Conservation (phyloP, 1,140 invertebrate species). For the Drosophila nikananu region DNA sequence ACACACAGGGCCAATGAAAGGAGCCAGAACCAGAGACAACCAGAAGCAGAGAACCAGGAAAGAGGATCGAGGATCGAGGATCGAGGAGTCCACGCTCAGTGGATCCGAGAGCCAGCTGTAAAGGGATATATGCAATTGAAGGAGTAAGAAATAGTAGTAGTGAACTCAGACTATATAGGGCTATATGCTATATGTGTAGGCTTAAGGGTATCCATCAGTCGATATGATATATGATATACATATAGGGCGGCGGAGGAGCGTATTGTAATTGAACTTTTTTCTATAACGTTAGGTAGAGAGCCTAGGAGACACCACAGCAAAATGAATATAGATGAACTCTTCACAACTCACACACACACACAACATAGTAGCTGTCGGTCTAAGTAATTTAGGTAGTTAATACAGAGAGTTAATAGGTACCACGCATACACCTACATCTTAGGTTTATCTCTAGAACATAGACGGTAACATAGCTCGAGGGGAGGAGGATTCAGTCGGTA, state of each 20-base stretch:
- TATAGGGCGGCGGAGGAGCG: constrained; percentile 1
- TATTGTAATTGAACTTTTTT: constrained; percentile 44
- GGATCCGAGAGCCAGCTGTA: constrained; percentile 18
- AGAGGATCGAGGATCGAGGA: constrained; percentile 9
- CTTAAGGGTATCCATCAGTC: constrained; percentile 15
- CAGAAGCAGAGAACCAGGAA: constrained; percentile 1
- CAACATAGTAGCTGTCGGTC: constrained; percentile 28
- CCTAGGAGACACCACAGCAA: constrained; percentile 12
- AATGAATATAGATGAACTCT: constrained; percentile 23
- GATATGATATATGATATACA: constrained; percentile 10
- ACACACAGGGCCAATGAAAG: not conserved
- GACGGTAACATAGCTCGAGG: constrained; percentile 49
- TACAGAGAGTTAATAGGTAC: constrained; percentile 34
- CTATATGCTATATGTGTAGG: constrained; percentile 25
- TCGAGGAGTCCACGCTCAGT: constrained; percentile 17
- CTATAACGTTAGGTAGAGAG: constrained; percentile 29
- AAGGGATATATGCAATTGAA: constrained; percentile 14
- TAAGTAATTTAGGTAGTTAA: constrained; percentile 22
- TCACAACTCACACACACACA: constrained; percentile 1
- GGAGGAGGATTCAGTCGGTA: constrained; percentile 53
- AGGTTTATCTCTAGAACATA: constrained; percentile 42
- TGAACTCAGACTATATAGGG: constrained; percentile 24
- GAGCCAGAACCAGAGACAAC: constrained; percentile 29
- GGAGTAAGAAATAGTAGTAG: not conserved
- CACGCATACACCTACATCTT: constrained; percentile 43